Base-by-base conservation (phyloP, 2,888 invertebrate genomes). In the Apodemia duryi region DNA sequence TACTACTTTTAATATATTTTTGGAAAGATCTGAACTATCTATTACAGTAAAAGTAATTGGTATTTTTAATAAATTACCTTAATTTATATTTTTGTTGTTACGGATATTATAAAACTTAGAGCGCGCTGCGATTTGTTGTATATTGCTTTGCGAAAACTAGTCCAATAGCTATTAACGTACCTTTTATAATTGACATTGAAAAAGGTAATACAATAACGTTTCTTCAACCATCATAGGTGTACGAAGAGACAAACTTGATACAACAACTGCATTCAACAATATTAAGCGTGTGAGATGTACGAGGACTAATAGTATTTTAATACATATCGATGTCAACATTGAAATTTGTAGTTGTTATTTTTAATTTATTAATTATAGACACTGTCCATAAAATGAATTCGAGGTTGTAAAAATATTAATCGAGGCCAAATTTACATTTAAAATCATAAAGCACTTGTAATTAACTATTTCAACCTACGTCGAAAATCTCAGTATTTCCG, bases 131-230 rank as follows among this genome's bases (percentile, higher is more conserved):
- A 87, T 80, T 72, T 79, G 41, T 65, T 68, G 63, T 68, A 60
- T 65, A 63, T 68, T 69, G 88, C 88, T 87, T 74, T 83, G 89
- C 89, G 87, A 84, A 82, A 84, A 79, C 74, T 74, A 76, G 76
- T 76, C 49, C 63, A 57, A 65, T 75, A 70, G 71, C 74, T 77
- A 78, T 85, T 84, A 83, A 77, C 79, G 74, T 78, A 73, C 77
- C 79, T 78, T 80, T 81, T 81, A 78, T 83, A 81, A 86, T 84
- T 80, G 78, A 77, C 54, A 54, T 54, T 54, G 63, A 63, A 49
- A 38, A 52, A 32, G 63, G 63, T 54, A 54, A 29, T 29, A 54
- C 29, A 54, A 54, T 10, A 28, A 54, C 29, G 28, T 28, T 54
- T 29, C 29, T 54, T 54, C 11, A 74, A 73, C 72, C 74, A 77